Percentiles rank a stretch among this genome's conserved stretches.
These are phyloP conservation scores for Acleris literana DNA, from an alignment of 2,888 invertebrate species.

Conservation along the genomic window DNA sequence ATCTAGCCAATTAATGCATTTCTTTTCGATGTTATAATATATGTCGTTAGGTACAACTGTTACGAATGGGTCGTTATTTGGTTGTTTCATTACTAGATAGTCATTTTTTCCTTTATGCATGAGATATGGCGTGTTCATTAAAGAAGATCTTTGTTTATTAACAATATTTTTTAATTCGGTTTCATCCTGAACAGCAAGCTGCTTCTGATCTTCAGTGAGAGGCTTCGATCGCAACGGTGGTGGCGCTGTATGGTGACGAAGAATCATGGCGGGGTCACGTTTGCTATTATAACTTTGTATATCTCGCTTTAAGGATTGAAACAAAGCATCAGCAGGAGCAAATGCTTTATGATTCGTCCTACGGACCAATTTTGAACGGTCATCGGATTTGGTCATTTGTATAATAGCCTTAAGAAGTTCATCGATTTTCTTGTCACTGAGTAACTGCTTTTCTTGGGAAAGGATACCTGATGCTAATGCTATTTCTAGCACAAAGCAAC, in stretches of 20 bases:
- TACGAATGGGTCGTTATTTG: constrained; percentile 53
- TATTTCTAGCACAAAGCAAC: constrained; percentile 10
- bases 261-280: background rate
- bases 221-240: background rate
- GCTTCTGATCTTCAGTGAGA: background rate
- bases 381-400: background rate
- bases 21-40: constrained; percentile 63
- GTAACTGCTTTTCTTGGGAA: background rate
- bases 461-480: constrained; percentile 12
- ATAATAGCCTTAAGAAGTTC: background rate
- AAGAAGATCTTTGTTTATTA: constrained; percentile 47
- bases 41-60: constrained; percentile 68
- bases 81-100: constrained; percentile 59
- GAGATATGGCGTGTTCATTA: constrained; percentile 55
- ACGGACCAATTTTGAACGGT: background rate
- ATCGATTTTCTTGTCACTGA: background rate
- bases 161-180: constrained; percentile 43
- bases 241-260: background rate
- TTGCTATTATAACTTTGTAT: background rate
- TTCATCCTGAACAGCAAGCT: constrained; percentile 44
- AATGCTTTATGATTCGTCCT: constrained; percentile 1
- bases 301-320: background rate
- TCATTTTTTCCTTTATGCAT: constrained; percentile 60
- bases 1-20: constrained; percentile 72
- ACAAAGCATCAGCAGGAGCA: constrained; percentile 1